Evolutionary conservation across 2,888 invertebrate species (phyloP).

Genomic region (Drosophila barbarae): DNA sequence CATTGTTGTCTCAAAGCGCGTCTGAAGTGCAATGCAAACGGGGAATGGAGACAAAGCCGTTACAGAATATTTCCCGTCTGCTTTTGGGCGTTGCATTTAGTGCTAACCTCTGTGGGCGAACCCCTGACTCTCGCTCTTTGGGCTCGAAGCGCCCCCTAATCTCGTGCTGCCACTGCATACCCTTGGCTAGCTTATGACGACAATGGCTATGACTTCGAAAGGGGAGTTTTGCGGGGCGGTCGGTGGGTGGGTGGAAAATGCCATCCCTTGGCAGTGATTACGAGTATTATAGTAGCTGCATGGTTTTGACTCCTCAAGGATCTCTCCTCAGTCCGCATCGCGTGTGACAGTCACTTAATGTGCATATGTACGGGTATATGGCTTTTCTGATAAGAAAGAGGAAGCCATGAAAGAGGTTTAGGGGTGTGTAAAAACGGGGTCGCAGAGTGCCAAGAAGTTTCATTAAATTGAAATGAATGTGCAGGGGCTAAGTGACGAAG

Average conservation of each 20-base stretch:
- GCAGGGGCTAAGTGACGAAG: slow-evolving; percentile 14
- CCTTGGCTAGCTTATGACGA: slow-evolving; percentile 54
- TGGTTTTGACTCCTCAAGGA: slow-evolving; percentile 64
- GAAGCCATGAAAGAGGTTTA: slow-evolving; percentile 31
- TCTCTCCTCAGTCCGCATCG: slow-evolving; percentile 32
- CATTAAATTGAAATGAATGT: slow-evolving; percentile 36
- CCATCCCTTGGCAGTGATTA: slow-evolving; percentile 58
- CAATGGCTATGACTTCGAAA: slow-evolving; percentile 48
- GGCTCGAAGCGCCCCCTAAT: slow-evolving; percentile 7
- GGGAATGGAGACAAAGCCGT: slow-evolving; percentile 50
- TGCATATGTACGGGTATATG: slow-evolving; percentile 37
- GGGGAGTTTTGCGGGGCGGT: slow-evolving; percentile 6
- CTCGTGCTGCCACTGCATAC: slow-evolving; percentile 13
- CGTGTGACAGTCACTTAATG: slow-evolving; percentile 42
- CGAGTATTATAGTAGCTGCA: slow-evolving; percentile 46
- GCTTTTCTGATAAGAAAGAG: slow-evolving; percentile 28
- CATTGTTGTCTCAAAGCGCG: slow-evolving; percentile 59
- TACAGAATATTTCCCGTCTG: slow-evolving; percentile 52
- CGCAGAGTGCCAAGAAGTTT: slow-evolving; percentile 16
- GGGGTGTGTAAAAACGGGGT: slow-evolving; percentile 14
- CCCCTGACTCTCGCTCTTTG: neutral
- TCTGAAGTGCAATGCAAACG: slow-evolving; percentile 69
- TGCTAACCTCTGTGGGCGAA: slow-evolving; percentile 29
- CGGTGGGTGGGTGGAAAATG: slow-evolving; percentile 4
- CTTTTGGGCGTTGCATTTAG: slow-evolving; percentile 44